Percentiles rank a stretch among this genome's conserved stretches.
phyloP scores from a whole-genome alignment of 2,888 invertebrate species.

The Adelognathus sp. region DNA sequence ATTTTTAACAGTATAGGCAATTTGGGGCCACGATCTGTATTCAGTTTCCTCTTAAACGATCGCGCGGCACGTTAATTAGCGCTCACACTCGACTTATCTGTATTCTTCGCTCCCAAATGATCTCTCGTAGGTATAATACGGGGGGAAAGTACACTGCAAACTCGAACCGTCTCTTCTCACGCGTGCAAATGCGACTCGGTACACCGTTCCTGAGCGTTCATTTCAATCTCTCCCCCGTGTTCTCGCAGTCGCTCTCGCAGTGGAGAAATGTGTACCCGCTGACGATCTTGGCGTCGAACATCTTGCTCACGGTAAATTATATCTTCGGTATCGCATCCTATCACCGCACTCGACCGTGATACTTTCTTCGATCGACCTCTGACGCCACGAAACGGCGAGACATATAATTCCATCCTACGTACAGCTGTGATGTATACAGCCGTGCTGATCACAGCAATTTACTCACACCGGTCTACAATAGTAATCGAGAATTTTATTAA shows the following conservation, averaged over 20 bases:
- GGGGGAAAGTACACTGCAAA: constrained; percentile 1
- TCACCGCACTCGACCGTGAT: constrained; percentile 41
- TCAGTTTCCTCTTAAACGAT: background rate
- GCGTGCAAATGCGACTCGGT: constrained; percentile 5
- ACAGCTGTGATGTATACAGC: background rate
- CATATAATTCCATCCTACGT: constrained; percentile 32
- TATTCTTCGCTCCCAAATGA: background rate
- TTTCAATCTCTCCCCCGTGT: constrained; percentile 23
- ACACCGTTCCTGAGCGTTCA: background rate
- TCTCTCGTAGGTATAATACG: background rate
- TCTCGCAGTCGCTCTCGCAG: background rate
- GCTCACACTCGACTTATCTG: background rate
- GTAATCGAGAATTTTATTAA: background rate
- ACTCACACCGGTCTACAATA: background rate
- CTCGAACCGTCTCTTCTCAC: background rate
- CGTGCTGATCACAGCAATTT: constrained; percentile 30
- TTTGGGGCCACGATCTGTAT: too few relatives aligned
- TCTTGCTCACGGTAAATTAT: constrained; percentile 46
- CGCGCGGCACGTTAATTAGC: background rate
- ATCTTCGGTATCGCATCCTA: constrained; percentile 41
- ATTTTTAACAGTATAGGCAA: too few relatives aligned
- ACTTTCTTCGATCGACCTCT: constrained; percentile 55
- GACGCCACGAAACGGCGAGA: constrained; percentile 10
- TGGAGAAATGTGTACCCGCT: constrained; percentile 1
- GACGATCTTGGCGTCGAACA: background rate